Evolutionary conservation across 2,113 vertebrate genomes (phyloP).

Genomic region (Petromus typicus): DNA sequence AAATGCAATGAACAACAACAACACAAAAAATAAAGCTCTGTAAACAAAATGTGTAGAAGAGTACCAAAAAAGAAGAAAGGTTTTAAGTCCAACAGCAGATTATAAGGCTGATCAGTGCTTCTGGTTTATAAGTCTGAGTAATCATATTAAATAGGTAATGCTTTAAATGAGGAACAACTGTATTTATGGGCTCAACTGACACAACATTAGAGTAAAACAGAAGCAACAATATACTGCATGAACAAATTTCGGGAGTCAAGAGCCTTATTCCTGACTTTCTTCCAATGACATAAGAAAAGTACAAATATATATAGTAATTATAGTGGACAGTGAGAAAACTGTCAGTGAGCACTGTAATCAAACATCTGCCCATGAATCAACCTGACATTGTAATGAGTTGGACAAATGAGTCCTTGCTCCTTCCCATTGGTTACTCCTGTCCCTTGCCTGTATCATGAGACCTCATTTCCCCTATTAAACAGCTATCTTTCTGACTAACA

Average conservation of each 20-base stretch:
- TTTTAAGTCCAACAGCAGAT: not conserved
- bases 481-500: not conserved
- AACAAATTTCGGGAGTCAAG: constrained; percentile 26
- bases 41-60: not conserved
- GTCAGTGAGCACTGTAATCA: not conserved
- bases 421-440: not conserved
- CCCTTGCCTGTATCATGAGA: not conserved
- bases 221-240: not conserved
- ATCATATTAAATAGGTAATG: not conserved
- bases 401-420: not conserved
- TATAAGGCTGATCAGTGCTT: not conserved
- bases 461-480: not conserved
- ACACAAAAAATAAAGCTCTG: not conserved
- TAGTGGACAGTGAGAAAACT: not conserved
- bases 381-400: not conserved
- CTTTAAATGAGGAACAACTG: not conserved
- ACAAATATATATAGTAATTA: not conserved
- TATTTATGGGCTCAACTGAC: not conserved
- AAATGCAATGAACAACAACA: not conserved
- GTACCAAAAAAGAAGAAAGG: not conserved
- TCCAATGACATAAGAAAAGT: not conserved
- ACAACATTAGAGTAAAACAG: not conserved
- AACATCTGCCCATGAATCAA: not conserved
- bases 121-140: not conserved
- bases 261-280: not conserved